Base-by-base conservation (phyloP, 2,888 invertebrate genomes). In the Dexiosoma caninum region DNA sequence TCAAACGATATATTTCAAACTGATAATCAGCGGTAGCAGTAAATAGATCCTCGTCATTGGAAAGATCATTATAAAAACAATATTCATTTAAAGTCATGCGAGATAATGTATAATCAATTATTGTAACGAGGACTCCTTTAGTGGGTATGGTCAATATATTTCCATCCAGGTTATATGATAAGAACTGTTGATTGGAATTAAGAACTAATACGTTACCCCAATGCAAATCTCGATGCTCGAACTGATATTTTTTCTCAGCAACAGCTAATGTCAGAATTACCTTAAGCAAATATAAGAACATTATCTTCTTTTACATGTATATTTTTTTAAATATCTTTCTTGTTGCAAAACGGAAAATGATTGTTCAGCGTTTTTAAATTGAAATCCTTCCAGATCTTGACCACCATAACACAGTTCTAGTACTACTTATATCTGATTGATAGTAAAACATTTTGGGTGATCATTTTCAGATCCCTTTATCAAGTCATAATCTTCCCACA, bases 201-300 rank as follows among this genome's bases (percentile, higher is more conserved):
- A 93, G 92, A 35, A 98, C 92, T 57, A 99, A 91, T 75, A 98
- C 92, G 90, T 99, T 99, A 10, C 98, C 98, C 95, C 97, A 96
- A 90, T 99, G 99, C 79, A 99, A 92, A 89, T 99, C 99, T 44
- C 99, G 93, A 87, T 99, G 99, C 88, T 99, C 99, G 89, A 99
- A 99, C 89, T 96, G 93, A 57, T 95, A 92, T 7, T 93, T 92
- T 83, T 92, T 92, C 90, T 99, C 98, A 0, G 95, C 98, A 23
- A 97, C 95, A 1, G 97, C 97, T 85, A 99, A 91, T 42, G 95
- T 94, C 84, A 94, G 93, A n/a, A 95, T 94, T 78, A 95, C 92
- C 95, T 98, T 90, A 6, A 91, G 88, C 55, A 64, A 32, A 49
- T 19, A 64, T 57, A 49, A 14, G 19, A 32, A 19, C 12, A n/a